Evolutionary conservation across 1,140 invertebrate genomes (phyloP).

Genomic region (Archivesica marissinica): DNA sequence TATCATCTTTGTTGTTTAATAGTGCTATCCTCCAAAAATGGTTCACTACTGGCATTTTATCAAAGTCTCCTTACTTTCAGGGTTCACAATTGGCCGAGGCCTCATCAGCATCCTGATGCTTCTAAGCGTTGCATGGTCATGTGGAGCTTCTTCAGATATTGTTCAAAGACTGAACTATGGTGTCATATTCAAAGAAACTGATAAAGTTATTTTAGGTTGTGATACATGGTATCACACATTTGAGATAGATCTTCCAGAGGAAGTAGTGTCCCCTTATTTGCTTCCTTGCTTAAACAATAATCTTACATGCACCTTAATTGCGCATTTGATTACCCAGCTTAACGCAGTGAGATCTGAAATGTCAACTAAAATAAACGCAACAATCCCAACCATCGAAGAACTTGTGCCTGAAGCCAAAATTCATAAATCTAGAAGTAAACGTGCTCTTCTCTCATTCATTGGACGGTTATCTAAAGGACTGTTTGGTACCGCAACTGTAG

Average conservation of each 20-base stretch:
- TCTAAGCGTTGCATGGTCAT: neutral
- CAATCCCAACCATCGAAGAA: constrained; percentile 13
- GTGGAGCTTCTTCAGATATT: neutral
- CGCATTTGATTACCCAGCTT: constrained; percentile 8
- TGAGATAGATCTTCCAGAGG: constrained; percentile 39
- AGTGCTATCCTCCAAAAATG: neutral
- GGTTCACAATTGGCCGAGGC: constrained; percentile 21
- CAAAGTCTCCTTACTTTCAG: constrained; percentile 29
- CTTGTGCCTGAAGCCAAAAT: constrained; percentile 10
- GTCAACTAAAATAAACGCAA: constrained; percentile 23
- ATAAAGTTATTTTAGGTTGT: constrained; percentile 4
- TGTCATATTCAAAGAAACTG: constrained; percentile 16
- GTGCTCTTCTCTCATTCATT: constrained; percentile 61
- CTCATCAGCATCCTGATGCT: neutral
- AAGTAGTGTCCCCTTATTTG: neutral
- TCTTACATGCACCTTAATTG: neutral
- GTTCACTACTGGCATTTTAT: constrained; percentile 31
- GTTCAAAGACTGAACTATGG: constrained; percentile 59
- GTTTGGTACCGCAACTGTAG: constrained; percentile 62
- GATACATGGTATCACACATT: constrained; percentile 56
- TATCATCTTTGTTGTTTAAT: neutral
- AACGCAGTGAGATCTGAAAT: constrained; percentile 17
- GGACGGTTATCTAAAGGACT: constrained; percentile 59
- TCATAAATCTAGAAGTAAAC: constrained; percentile 26
- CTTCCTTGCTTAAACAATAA: neutral